Conservation (phyloP, 2,888 invertebrate genomes). For the Drosophila parthenogenetica region DNA sequence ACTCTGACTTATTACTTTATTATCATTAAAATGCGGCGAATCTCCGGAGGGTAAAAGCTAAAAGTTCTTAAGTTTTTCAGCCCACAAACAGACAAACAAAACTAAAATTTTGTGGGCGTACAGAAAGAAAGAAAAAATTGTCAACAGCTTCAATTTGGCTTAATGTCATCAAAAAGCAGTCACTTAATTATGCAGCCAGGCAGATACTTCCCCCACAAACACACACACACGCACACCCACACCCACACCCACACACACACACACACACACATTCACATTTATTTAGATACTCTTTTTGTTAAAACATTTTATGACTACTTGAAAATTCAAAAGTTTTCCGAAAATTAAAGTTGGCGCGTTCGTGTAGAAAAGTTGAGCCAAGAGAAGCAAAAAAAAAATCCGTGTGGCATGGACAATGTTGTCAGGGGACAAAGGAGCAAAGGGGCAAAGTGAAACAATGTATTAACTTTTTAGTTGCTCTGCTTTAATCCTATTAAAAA, state of each 20-base stretch:
- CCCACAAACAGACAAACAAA: constrained; percentile 64
- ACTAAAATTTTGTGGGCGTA: constrained; percentile 61
- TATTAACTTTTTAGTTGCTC: constrained; percentile 59
- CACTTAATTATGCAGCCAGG: constrained; percentile 68
- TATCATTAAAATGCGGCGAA: constrained; percentile 11
- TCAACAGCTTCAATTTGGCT: constrained; percentile 65
- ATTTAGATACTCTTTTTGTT: constrained; percentile 31
- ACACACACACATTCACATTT: constrained; percentile 23
- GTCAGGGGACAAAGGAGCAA: not conserved
- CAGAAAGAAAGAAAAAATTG: constrained; percentile 29
- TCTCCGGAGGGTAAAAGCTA: constrained; percentile 7
- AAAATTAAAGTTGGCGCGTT: constrained; percentile 73
- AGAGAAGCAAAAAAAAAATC: constrained; percentile 29
- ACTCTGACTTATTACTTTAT: constrained; percentile 34
- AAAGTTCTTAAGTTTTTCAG: constrained; percentile 62
- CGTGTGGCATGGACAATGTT: not conserved
- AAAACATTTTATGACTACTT: constrained; percentile 57
- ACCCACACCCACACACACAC: constrained; percentile 8
- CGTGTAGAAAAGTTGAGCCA: constrained; percentile 64
- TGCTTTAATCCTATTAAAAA: constrained; percentile 65
- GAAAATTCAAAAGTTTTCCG: constrained; percentile 68
- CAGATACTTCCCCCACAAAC: constrained; percentile 25
- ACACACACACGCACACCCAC: constrained; percentile 20
- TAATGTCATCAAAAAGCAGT: constrained; percentile 66
- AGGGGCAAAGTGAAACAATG: constrained; percentile 37